Percentiles rank a stretch among this genome's conserved stretches.
phyloP scores from a whole-genome alignment of 2,888 invertebrate genomes.

The Leptopilina myrica region DNA sequence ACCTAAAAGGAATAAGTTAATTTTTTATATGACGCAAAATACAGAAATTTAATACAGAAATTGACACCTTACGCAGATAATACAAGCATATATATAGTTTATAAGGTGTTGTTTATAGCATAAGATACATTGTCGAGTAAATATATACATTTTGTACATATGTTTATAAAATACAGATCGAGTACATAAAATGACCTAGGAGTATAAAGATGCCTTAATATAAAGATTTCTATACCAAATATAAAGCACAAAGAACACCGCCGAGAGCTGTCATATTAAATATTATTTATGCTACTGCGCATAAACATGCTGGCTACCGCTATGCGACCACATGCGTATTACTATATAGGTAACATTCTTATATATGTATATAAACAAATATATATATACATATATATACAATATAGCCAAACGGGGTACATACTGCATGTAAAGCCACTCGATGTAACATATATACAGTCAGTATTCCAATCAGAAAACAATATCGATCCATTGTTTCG shows the following conservation, averaged over 20 bases:
- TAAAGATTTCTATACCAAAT: constrained; percentile 76
- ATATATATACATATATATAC: constrained; percentile 31
- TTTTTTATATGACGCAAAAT: no score
- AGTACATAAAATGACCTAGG: constrained; percentile 51
- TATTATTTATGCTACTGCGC: constrained; percentile 74
- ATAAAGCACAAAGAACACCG: constrained; percentile 73
- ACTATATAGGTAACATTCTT: constrained; percentile 27
- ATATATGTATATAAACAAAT: no score
- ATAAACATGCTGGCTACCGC: constrained; percentile 63
- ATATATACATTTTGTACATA: constrained; percentile 1
- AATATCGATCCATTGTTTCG: constrained; percentile 77
- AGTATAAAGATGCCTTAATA: constrained; percentile 71
- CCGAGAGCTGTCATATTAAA: constrained; percentile 74
- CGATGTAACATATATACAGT: constrained; percentile 56
- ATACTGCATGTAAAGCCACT: constrained; percentile 48
- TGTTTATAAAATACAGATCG: constrained; percentile 47
- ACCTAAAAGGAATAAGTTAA: no score
- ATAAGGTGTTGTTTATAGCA: no score
- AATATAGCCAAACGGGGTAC: constrained; percentile 41
- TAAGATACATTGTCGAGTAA: no score
- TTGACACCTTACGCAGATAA: no score
- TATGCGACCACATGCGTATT: constrained; percentile 46
- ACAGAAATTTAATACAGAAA: no score
- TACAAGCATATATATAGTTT: no score
- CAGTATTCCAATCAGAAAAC: constrained; percentile 73